Base-by-base conservation (phyloP, 1,140 invertebrate genomes). In the Armadillidium nasatum region DNA sequence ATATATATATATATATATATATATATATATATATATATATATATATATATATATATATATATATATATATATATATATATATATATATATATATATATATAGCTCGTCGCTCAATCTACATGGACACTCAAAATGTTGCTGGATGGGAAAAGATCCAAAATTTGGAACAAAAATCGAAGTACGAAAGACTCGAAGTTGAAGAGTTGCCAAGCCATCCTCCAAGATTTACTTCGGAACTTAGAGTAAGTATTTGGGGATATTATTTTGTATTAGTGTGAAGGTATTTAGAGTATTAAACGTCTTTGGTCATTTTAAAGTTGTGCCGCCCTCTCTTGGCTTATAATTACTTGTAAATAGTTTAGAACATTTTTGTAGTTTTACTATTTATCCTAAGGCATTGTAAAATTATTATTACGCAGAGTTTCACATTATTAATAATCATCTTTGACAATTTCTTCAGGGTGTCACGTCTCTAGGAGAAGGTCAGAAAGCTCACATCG, bases 81-180 rank as follows among this genome's bases (percentile, higher is more conserved):
- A 33, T 33, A n/a, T 19, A n/a, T n/a, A n/a, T 19, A 10, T 79
- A 19, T 75, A 4, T 19, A 44, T 15, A 21, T 86, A 45, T 80
- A 91, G 90, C 91, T 84, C 89, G 92, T 13, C 90, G 90, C 77
- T 93, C 90, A 81, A 93, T 97, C 83, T 90, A 95, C 76, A 84
- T 95, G 74, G 95, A 97, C 81, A 93, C 93, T 33, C 94, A 96
- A 83, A 94, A 97, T 88, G 94, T 94, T 4, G 93, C 94, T 86
- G 94, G 94, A 43, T 86, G 95, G 79, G 93, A 95, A 84, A 96
- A 96, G 84, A 97, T 98, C 73, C 89, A 92, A 81, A 91, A 93
- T 84, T 85, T 96, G 15, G 94, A 96, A 87, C 89, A 93, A 67
- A 92, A 93, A 87, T 91, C 91, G 7, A 89, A 89, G 82, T 89